Conservation (phyloP, 2,797 vertebrate species). For the Sardinella longiceps region DNA sequence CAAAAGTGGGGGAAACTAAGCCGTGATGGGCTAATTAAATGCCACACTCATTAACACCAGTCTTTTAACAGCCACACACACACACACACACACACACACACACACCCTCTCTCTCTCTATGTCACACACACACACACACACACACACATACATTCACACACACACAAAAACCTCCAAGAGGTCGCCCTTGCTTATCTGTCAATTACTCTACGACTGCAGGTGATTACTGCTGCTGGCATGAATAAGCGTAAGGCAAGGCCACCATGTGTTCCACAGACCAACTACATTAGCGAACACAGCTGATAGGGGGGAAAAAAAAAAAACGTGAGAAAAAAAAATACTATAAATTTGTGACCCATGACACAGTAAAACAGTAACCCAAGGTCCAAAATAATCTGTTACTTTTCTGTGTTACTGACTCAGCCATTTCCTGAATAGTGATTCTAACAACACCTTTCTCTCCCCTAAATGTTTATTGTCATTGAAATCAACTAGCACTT, state of each 20-base stretch:
- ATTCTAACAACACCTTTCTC: neutral
- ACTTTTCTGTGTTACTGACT: neutral
- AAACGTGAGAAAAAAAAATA: neutral
- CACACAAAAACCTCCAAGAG: slow-evolving; percentile 38
- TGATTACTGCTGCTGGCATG: slow-evolving; percentile 21
- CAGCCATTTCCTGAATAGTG: slow-evolving; percentile 10
- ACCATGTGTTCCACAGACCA: neutral
- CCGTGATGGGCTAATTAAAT: slow-evolving; percentile 48
- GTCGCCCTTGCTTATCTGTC: slow-evolving; percentile 50
- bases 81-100: slow-evolving; percentile 15
- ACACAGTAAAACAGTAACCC: neutral
- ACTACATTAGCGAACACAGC: neutral
- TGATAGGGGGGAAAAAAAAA: no score
- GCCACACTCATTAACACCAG: slow-evolving; percentile 51
- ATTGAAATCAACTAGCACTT: slow-evolving; percentile 23
- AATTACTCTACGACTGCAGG: slow-evolving; percentile 44
- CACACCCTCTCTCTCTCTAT: no score
- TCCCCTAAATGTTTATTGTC: slow-evolving; percentile 8
- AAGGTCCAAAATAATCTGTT: neutral
- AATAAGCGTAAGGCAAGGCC: neutral
- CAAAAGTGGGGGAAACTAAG: slow-evolving; percentile 52
- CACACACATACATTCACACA: neutral
- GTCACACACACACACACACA: slow-evolving; percentile 9
- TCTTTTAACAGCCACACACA: slow-evolving; percentile 40
- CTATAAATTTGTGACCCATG: neutral